Evolutionary conservation across 2,113 vertebrate species (phyloP).

Genomic region (Microtus ochrogaster): DNA sequence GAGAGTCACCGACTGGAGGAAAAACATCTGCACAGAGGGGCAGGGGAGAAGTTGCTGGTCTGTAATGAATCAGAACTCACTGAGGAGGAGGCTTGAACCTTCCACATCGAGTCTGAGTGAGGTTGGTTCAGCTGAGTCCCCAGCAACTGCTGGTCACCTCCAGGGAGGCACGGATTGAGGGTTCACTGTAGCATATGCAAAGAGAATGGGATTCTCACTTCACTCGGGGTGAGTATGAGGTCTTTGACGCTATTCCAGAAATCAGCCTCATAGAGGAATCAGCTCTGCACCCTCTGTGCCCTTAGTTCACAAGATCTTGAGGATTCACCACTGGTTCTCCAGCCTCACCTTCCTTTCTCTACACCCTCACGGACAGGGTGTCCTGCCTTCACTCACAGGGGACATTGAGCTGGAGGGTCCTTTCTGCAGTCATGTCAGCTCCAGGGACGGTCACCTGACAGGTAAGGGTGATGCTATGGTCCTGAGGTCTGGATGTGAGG

Average conservation of each 20-base stretch:
- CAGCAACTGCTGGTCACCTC: neutral
- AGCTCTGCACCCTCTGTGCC: too few species aligned
- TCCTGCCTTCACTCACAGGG: neutral
- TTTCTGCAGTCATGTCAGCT: neutral
- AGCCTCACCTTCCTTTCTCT: rapidly evolving
- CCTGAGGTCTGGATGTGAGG: neutral
- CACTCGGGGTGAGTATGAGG: neutral
- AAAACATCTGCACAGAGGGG: too few species aligned
- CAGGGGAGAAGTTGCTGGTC: neutral
- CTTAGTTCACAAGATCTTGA: too few species aligned
- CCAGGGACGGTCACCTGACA: constrained; percentile 30
- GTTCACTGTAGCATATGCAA: neutral
- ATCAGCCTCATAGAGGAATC: neutral
- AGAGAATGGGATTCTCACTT: neutral
- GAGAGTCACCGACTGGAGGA: neutral
- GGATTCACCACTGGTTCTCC: neutral
- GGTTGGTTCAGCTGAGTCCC: neutral
- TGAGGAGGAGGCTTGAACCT: rapidly evolving
- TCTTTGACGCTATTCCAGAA: neutral
- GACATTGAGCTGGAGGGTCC: neutral
- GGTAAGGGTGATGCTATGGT: neutral
- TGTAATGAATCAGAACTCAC: neutral
- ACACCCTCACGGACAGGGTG: rapidly evolving
- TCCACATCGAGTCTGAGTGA: neutral
- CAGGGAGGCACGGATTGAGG: rapidly evolving